Base-by-base conservation (phyloP, 2,888 invertebrate genomes). In the Leptopilina drosophilae region DNA sequence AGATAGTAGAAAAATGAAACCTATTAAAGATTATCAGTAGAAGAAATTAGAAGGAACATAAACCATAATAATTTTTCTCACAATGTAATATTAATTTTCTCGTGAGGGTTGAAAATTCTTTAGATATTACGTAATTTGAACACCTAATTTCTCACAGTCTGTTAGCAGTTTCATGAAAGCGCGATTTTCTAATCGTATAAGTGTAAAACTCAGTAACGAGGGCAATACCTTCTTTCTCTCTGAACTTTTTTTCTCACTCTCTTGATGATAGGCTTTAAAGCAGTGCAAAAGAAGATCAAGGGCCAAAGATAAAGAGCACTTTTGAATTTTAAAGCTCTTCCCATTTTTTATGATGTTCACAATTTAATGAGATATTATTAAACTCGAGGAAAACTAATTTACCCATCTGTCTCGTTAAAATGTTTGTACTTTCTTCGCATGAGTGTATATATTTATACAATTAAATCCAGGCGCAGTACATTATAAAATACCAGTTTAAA, bases 241-340 rank as follows among this genome's bases (percentile, higher is more conserved):
- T 33, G 33, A 33, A 56, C 73, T 26, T n/a, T 56, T 33, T 49
- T 56, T 42, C 42, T 42, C 42, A 8, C 56, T 49, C 73, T 26
- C 26, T 73, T 73, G 8, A 56, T 69, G 66, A 42, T 15, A 49
- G n/a, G 26, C 26, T 69, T 69, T 26, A 46, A 8, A 5, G 42
- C 8, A 14, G 53, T 3, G 26, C 12, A 73, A 73, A 56, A 73
- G 33, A 73, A 73, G 53, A 56, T 73, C 56, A 73, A 73, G 53
- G 33, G 33, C n/a, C 33, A 33, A n/a, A 56, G 73, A 56, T 73
- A 73, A 73, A 73, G 49, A 56, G 73, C n/a, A 33, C 73, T 56
- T n/a, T 33, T n/a, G 15, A 5, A n/a, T 59, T 15, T 62, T 20
- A 62, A 62, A 62, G 62, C 62, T 62, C 62, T n/a, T 15, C 9